Conservation (phyloP, 2,888 invertebrate genomes). For the Camptogramma bilineatum region DNA sequence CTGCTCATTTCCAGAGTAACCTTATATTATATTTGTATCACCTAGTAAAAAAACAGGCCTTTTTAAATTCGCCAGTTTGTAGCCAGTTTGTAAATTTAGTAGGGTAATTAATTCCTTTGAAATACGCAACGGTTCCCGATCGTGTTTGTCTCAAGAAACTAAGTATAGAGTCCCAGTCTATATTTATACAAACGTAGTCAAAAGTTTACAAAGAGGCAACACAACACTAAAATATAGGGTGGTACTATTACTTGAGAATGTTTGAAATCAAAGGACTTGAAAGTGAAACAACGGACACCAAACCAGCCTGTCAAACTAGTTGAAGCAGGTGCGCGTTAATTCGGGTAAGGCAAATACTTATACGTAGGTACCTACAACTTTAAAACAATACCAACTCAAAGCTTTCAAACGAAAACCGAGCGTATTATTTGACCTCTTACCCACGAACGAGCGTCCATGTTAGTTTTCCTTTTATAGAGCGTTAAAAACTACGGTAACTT, state of each 20-base stretch:
- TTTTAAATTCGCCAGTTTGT: not conserved
- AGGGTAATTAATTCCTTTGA: conserved; percentile 37
- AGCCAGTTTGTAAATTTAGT: conserved; percentile 15
- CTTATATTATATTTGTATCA: not conserved
- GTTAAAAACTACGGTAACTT: conserved; percentile 31
- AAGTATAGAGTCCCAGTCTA: conserved; percentile 8
- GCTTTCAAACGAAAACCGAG: conserved; percentile 43
- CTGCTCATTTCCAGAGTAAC: not conserved
- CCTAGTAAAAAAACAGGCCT: not conserved
- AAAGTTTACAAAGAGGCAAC: conserved; percentile 27
- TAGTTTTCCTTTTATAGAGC: conserved; percentile 36
- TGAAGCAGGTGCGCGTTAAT: conserved; percentile 42
- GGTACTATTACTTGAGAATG: conserved; percentile 7
- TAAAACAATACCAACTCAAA: conserved; percentile 37
- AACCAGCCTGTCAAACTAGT: conserved; percentile 36
- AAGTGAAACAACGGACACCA: conserved; percentile 33
- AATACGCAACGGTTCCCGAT: conserved; percentile 13
- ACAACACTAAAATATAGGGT: conserved; percentile 17
- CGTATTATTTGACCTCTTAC: conserved; percentile 45
- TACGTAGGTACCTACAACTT: conserved; percentile 22
- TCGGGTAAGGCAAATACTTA: conserved; percentile 35
- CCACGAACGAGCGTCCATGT: conserved; percentile 28
- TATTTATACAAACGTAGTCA: conserved; percentile 10
- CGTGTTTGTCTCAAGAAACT: conserved; percentile 7
- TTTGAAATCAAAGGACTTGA: conserved; percentile 30